These are phyloP conservation scores for Dolichallabes microphthalmus DNA, from an alignment of 2,113 vertebrate species.

Conservation along the genomic window DNA sequence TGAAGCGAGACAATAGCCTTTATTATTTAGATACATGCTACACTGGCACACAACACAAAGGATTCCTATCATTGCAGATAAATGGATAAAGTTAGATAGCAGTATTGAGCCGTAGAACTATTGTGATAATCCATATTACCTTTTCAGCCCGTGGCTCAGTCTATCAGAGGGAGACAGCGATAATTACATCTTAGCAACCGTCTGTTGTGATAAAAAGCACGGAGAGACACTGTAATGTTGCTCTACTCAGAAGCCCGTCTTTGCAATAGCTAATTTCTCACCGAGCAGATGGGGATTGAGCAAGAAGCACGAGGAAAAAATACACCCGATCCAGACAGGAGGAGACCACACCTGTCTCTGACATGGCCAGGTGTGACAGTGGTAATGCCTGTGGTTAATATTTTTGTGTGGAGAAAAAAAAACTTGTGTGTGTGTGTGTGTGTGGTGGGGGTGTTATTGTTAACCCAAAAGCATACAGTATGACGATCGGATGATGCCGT, in stretches of 20 bases:
- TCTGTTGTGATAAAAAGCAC: conserved; percentile 54
- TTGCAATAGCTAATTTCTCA: conserved; percentile 71
- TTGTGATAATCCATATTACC: conserved; percentile 78
- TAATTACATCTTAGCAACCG: conserved; percentile 77
- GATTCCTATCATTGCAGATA: conserved; percentile 74
- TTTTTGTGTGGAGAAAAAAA: conserved; percentile 27
- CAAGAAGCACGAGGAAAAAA: conserved; percentile 70
- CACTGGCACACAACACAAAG: conserved; percentile 71
- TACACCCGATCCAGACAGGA: conserved; percentile 38
- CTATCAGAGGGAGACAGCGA: conserved; percentile 73
- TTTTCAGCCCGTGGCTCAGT: conserved; percentile 68
- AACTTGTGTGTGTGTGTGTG: background rate
- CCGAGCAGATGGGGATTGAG: conserved; percentile 39
- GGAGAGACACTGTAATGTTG: conserved; percentile 56
- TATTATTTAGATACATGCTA: conserved; percentile 77
- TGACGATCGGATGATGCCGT: conserved; percentile 5
- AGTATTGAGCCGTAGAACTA: conserved; percentile 72
- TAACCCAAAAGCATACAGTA: background rate
- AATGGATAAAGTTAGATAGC: conserved; percentile 76
- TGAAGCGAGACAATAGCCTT: conserved; percentile 67
- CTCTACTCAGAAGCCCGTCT: conserved; percentile 56
- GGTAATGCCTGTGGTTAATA: conserved; percentile 25
- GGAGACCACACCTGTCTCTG: conserved; percentile 51
- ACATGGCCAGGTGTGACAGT: conserved; percentile 37
- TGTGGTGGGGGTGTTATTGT: background rate